Percentiles rank a stretch among this genome's conserved stretches.
phyloP scores from a whole-genome alignment of 2,888 invertebrate genomes.

The Diabrotica balteata region DNA sequence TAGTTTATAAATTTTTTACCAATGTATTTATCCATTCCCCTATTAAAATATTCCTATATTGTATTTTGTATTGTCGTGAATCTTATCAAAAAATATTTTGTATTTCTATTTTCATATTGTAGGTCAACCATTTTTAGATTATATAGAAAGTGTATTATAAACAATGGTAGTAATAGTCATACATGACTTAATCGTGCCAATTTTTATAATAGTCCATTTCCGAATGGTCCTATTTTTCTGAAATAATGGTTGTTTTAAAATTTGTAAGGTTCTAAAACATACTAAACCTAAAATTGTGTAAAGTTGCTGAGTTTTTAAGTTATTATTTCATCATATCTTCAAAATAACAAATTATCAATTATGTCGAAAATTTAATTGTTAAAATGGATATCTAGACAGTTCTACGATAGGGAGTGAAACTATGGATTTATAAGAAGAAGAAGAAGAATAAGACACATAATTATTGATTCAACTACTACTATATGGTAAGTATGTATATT shows the following conservation, averaged over 20 bases:
- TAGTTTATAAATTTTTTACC: conserved; percentile 26
- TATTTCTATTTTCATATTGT: conserved; percentile 40
- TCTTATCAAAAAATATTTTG: conserved; percentile 32
- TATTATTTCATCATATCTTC: too few relatives aligned
- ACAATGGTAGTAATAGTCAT: conserved; percentile 19
- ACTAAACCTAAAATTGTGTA: too few relatives aligned
- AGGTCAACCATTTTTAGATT: conserved; percentile 31
- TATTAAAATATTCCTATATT: conserved; percentile 31
- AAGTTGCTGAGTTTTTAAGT: too few relatives aligned
- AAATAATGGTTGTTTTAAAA: conserved; percentile 17
- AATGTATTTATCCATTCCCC: conserved; percentile 39
- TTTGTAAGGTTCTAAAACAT: neutral
- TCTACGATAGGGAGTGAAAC: too few relatives aligned
- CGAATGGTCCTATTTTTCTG: conserved; percentile 7
- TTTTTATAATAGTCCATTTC: conserved; percentile 16
- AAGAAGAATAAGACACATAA: too few relatives aligned
- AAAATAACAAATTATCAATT: too few relatives aligned
- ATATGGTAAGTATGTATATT: too few relatives aligned
- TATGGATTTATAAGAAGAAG: too few relatives aligned
- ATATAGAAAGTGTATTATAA: conserved; percentile 22
- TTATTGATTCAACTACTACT: too few relatives aligned
- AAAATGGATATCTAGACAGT: too few relatives aligned
- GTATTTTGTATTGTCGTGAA: conserved; percentile 27
- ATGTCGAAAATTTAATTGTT: too few relatives aligned
- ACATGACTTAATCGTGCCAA: conserved; percentile 36